Evolutionary conservation across 2,113 vertebrate genomes (phyloP), one percentile per base, ranked within the genome.

Genomic region (Mirounga angustirostris): DNA sequence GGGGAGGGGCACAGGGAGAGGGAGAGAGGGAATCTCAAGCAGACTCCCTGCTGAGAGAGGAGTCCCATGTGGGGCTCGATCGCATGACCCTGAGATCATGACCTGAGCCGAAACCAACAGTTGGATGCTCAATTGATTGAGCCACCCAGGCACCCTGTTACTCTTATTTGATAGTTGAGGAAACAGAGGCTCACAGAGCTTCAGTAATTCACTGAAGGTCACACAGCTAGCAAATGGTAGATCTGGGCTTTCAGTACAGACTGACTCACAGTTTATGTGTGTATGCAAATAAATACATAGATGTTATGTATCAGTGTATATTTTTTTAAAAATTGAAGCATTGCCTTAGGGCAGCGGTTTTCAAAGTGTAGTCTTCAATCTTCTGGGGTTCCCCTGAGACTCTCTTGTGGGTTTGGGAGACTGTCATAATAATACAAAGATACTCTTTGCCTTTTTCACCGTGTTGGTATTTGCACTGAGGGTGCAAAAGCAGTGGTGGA

Each of bases 141-240:
- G 33, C 16, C 67, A 36, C 18, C 18, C 33, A 69, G 18, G n/a
- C 19, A 18, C n/a, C n/a, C 67, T n/a, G 36, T 69, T 69, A 21
- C 36, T 69, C 33, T 19, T 36, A 59, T 86, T 91, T 81, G 79
- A 26, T 95, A 81, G 22, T 50, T 85, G 63, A 76, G 26, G 65
- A 95, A 96, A 91, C 26, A 69, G 76, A 95, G 36, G 22, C 16
- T 94, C 16, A 89, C 1, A 85, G 36, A 73, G 58, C 14, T 91
- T 84, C 80, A 91, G 50, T 94, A 91, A 94, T 61, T 84, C 24
- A 90, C 22, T 76, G 18, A 86, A 43, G 40, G 56, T 69, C 50
- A 74, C 7, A 54, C 19, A 86, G 30, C 59, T 92, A 46, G 83
- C 7, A 93, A 24, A 19, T 69, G 83, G 43, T 59, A 28, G 40